Base-by-base conservation (phyloP, 2,888 invertebrate species). In the Pterobdella sp. region DNA sequence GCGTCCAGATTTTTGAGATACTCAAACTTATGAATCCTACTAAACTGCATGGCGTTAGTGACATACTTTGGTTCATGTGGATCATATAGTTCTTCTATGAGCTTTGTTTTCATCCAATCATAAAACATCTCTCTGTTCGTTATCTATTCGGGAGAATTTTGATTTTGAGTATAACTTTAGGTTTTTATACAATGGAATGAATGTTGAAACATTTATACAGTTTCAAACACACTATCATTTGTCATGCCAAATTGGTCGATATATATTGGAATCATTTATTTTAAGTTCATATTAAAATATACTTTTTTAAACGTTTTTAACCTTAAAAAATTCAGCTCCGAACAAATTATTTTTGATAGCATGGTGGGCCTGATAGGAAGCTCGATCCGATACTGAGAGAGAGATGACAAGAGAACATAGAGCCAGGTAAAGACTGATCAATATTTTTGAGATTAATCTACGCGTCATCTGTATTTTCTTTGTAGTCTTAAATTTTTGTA, bases 381-480 rank as follows among this genome's bases (percentile, higher is more conserved):
- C 14, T 35, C 22, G 31, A 26, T 71, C 36, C 4, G 56, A 63
- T 4, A 71, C 26, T 22, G 60, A 22, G 34, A 63, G 18, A 60
- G 71, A 71, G n/a, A 71, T 71, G 63, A 34, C 36, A n/a, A 71
- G n/a, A 18, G 63, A 52, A 36, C 71, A 71, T 10, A 60, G 10
- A 14, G 60, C 36, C 32, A 71, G 31, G 31, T 71, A 71, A n/a
- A 56, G 2, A 3, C 34, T 32, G 26, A 71, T 34, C 34, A 56
- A 1, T 29, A 71, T 71, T 31, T 71, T 71, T n/a, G 63, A 63
- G n/a, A 71, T 26, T 1, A 71, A 26, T 22, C 34, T 29, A 29
- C 52, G 56, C 18, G 60, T 56, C 34, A 63, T 18, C 37, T 26
- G 22, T n/a, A 71, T 63, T 35, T 71, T 71, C 34, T 63, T 63